These are phyloP conservation scores for Cyprinella venusta DNA, from an alignment of 2,797 vertebrate genomes.

Conservation along the genomic window DNA sequence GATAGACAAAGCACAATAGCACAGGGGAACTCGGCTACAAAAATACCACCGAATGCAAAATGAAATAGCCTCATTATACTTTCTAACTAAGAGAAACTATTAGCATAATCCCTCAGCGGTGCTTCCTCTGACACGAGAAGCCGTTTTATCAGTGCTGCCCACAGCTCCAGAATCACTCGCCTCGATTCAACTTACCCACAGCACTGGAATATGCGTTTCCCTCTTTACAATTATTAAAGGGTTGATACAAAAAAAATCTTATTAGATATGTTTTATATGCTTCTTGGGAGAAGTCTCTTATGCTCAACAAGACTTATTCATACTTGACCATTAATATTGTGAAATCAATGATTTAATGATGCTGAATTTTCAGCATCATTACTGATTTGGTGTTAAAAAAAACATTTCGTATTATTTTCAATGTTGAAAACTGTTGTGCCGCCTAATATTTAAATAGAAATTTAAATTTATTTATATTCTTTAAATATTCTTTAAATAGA, in stretches of 20 bases:
- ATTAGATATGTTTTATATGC: neutral
- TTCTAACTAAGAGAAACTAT: conserved; percentile 43
- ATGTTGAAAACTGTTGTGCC: no score
- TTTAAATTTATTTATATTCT: no score
- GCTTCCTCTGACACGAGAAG: conserved; percentile 26
- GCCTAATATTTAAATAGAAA: no score
- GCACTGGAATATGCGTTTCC: neutral
- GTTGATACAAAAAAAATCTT: neutral
- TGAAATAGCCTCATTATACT: conserved; percentile 29
- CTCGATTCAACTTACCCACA: conserved; percentile 1
- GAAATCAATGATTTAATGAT: no score
- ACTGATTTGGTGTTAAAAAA: no score
- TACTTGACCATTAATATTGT: no score
- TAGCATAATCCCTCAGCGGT: conserved; percentile 42
- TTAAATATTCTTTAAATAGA: no score
- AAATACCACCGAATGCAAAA: conserved; percentile 2
- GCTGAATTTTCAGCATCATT: no score
- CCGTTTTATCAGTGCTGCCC: conserved; percentile 39
- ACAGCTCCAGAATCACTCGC: conserved; percentile 13
- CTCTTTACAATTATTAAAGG: neutral
- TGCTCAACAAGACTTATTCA: no score
- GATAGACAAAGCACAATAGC: conserved; percentile 6
- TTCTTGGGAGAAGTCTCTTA: no score
- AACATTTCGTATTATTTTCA: no score
- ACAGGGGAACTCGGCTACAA: neutral